phyloP scores from a whole-genome alignment of 2,113 vertebrate species.

The Phocoena phocoena region DNA sequence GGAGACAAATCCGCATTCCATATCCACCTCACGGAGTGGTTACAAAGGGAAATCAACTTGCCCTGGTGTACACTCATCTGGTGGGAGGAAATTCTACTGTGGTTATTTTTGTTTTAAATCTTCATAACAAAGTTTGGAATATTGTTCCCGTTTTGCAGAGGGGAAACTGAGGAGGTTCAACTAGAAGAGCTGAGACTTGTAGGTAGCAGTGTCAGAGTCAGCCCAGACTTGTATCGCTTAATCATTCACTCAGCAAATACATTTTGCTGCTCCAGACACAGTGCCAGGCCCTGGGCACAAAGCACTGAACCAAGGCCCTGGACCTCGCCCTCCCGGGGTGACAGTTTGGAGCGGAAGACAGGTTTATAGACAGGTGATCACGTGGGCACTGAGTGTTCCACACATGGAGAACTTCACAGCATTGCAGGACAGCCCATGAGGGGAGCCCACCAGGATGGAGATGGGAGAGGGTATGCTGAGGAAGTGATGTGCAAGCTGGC shows the following conservation, averaged over 20 bases:
- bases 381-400: rapidly evolving
- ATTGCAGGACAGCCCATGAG: neutral
- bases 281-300: neutral
- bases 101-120: neutral
- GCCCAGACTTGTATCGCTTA: neutral
- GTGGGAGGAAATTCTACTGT: neutral
- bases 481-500: neutral
- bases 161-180: neutral
- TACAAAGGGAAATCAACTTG: neutral
- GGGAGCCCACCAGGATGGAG: neutral
- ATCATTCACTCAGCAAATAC: neutral
- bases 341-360: neutral
- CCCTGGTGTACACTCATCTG: too few species aligned
- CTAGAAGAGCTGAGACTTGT: neutral
- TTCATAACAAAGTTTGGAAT: neutral
- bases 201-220: neutral
- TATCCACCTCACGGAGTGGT: neutral
- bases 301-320: neutral
- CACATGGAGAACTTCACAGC: neutral
- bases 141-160: neutral
- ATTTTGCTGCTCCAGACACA: neutral
- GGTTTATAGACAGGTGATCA: neutral
- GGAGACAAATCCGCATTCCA: neutral
- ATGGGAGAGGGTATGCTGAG: neutral
- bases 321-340: neutral